Base-by-base conservation (phyloP, 2,113 vertebrate species). In the Lanius collurio region DNA sequence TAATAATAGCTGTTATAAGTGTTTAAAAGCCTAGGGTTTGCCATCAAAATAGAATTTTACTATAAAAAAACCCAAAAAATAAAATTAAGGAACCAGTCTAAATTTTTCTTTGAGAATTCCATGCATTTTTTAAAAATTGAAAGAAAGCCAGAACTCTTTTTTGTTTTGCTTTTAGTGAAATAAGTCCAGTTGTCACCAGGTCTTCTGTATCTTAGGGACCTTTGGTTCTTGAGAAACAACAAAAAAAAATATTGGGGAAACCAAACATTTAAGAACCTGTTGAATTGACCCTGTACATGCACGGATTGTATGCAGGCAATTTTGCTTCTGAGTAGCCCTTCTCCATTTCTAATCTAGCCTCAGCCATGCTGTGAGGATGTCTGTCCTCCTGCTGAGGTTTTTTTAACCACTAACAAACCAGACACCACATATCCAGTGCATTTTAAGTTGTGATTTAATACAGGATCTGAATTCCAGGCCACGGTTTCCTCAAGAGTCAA, bases 401-500 rank as follows among this genome's bases (percentile, higher is more conserved):
- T 69, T 69, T 47, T 42, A 70, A 71, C 28, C 3, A 2, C 65
- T 37, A 69, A 37, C 44, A 81, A 80, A 31, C 42, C 53, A 23
- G 67, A 23, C 70, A 49, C 27, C 2, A 17, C 16, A 6, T 23
- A 49, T 27, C 47, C 44, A 33, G 11, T 22, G 18, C 35, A 75
- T 93, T 85, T 93, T 56, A 63, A 80, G 6, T 47, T 59, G 55
- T 81, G 44, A 91, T 94, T 90, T 81, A 86, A 75, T 56, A 44
- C 42, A 68, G n/a, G 71, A 18, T 60, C 60, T 88, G 64, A 75
- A 92, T 37, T 95, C 52, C 88, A 70, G 71, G 59, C 63, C 92
- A 83, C 75, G 56, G 79, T 56, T 96, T 96, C 79, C 90, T 90
- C 52, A 65, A 67, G 50, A 92, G 31, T 55, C 93, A 93, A 80